A percentile compares a stretch with the other conserved stretches of the same genome.
Conservation (phyloP, 2,888 invertebrate species). For the Dicyrtoma fusca region DNA sequence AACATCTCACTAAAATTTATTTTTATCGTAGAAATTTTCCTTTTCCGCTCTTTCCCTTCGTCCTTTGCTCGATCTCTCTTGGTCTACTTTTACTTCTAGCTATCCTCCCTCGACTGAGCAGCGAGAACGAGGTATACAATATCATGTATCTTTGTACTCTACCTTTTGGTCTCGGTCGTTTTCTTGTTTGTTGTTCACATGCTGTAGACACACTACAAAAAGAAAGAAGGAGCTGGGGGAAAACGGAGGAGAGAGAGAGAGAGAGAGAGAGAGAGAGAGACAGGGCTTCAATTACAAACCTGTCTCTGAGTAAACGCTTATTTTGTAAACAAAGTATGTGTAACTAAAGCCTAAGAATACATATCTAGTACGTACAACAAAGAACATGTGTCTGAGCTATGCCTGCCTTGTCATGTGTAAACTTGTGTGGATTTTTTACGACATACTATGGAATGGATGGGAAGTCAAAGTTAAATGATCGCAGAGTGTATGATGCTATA, state of each 20-base stretch:
- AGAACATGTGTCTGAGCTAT: not conserved
- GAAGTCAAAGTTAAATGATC: too few species aligned
- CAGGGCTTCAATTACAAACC: slow-evolving; percentile 24
- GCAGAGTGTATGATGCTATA: not conserved
- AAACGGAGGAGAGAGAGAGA: slow-evolving; percentile 2
- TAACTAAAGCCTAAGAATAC: slow-evolving; percentile 9
- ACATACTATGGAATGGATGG: not conserved
- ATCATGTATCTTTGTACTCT: slow-evolving; percentile 1
- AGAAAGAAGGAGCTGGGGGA: not conserved
- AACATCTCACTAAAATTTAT: slow-evolving; percentile 24
- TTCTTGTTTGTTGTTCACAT: slow-evolving; percentile 19
- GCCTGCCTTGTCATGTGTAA: not conserved
- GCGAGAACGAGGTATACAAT: not conserved
- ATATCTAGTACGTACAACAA: not conserved
- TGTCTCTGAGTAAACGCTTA: slow-evolving; percentile 26
- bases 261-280: not conserved
- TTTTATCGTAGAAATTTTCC: slow-evolving; percentile 21
- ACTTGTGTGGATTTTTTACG: not conserved
- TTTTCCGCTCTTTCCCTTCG: not conserved
- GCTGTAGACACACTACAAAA: not conserved
- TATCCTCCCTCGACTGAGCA: not conserved
- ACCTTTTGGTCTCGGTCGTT: not conserved
- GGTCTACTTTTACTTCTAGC: not conserved
- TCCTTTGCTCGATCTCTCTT: too few species aligned
- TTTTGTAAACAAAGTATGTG: slow-evolving; percentile 22